phyloP scores from a whole-genome alignment of 2,888 invertebrate genomes.

The Syrista parreyssii region DNA sequence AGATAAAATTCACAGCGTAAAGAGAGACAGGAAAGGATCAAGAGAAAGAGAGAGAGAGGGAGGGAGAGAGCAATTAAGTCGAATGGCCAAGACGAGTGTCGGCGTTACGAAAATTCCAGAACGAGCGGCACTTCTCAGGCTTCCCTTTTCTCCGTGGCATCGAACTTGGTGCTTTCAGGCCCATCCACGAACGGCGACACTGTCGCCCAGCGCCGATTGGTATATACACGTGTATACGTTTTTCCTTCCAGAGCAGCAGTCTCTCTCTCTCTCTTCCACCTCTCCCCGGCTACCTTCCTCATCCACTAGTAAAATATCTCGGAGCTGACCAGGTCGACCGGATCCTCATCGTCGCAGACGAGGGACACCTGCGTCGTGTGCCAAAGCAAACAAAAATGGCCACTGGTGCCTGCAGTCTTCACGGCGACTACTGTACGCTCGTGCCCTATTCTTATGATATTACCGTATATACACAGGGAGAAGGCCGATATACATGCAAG shows the following conservation, averaged over 20 bases:
- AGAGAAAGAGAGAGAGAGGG: constrained; percentile 13
- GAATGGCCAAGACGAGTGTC: constrained; percentile 39
- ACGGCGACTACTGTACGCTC: not conserved
- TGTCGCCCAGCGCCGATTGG: constrained; percentile 5
- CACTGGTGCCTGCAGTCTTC: not conserved
- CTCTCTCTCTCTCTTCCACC: constrained; percentile 9
- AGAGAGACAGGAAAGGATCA: not conserved
- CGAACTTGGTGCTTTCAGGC: constrained; percentile 20
- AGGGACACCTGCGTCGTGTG: not conserved
- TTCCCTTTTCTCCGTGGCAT: not conserved
- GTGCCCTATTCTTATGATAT: not conserved
- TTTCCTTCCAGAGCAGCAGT: not conserved
- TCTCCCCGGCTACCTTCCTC: constrained; percentile 7
- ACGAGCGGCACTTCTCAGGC: not conserved
- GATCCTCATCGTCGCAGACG: not conserved
- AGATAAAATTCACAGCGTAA: not conserved
- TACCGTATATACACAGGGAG: not conserved
- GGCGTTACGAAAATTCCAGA: not conserved
- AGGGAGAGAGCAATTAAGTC: constrained; percentile 31
- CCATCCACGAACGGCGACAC: constrained; percentile 44
- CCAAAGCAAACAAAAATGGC: not conserved
- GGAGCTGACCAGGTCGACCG: not conserved
- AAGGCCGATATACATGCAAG: not conserved
- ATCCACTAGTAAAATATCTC: not conserved
- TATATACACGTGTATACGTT: not conserved